These are phyloP conservation scores for Synanthedon tipuliformis DNA, from an alignment of 2,888 invertebrate species.

Conservation along the genomic window DNA sequence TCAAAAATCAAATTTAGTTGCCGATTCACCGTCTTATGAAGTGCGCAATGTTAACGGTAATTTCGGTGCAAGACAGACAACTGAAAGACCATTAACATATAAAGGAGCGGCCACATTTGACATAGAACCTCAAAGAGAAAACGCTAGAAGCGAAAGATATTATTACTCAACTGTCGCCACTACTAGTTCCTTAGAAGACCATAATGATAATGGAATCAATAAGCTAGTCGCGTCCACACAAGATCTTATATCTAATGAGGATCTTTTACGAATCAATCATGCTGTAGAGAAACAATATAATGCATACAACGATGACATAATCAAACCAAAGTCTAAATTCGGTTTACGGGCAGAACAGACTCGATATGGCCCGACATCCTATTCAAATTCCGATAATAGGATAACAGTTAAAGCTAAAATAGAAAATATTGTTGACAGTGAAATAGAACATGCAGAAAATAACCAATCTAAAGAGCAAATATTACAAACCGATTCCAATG, in stretches of 20 bases:
- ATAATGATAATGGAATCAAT: slow-evolving; percentile 42
- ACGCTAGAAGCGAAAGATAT: slow-evolving; percentile 42
- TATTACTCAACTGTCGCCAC: slow-evolving; percentile 32
- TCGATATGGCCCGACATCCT: slow-evolving; percentile 14
- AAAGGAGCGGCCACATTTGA: slow-evolving; percentile 34
- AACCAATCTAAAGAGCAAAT: slow-evolving; percentile 20
- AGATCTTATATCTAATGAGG: slow-evolving; percentile 73
- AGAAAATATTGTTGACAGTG: slow-evolving; percentile 35
- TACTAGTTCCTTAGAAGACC: slow-evolving; percentile 19
- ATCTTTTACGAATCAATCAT: slow-evolving; percentile 73
- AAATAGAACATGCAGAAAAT: slow-evolving; percentile 24
- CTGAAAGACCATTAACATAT: slow-evolving; percentile 25
- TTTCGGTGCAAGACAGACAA: slow-evolving; percentile 38
- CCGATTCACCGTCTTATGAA: slow-evolving; percentile 27
- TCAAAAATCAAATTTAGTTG: slow-evolving; percentile 26
- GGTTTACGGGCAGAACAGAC: slow-evolving; percentile 20
- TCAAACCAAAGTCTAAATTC: slow-evolving; percentile 36
- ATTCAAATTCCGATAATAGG: slow-evolving; percentile 21
- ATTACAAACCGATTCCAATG: slow-evolving; percentile 24
- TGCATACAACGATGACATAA: slow-evolving; percentile 38
- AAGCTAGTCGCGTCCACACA: slow-evolving; percentile 70
- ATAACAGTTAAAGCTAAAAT: slow-evolving; percentile 48
- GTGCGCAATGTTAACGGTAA: slow-evolving; percentile 30
- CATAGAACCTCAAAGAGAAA: slow-evolving; percentile 32
- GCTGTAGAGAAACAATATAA: slow-evolving; percentile 42